Evolutionary conservation across 1,140 invertebrate species (phyloP), one percentile per base, ranked within the genome.

Genomic region (Drosophila orosa): DNA sequence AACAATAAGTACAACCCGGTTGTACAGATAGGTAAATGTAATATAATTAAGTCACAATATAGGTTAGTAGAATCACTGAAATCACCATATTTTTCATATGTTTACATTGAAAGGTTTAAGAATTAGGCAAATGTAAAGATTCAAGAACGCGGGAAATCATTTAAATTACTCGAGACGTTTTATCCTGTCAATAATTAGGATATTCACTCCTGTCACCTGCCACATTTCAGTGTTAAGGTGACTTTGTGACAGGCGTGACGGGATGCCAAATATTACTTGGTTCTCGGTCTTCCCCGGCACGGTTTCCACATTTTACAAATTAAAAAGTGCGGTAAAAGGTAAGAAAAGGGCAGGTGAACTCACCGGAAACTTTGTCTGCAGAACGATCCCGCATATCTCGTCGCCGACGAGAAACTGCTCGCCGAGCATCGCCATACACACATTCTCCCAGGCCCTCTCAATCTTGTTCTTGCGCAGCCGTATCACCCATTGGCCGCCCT

Each of bases 321-420:
- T 22, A 37, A 5, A 17, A 6, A 2, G 45, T 27, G 15, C 37
- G 27, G 12, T 17, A 37, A 37, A 24, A 27, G 13, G 54, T 40
- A 47, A 56, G n/a, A 0, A 24, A 62, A 37, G 9, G n/a, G 1
- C 0, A 13, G 12, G 0, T 9, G 5, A 25, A 92, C 91, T 91
- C 92, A 97, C 96, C 95, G 97, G 96, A 93, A 96, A 98, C 83
- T 98, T 94, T 81, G 99, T 96, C 48, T 98, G 99, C 76, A 99
- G 95, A 54, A 99, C 98, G 69, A 98, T 97, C 3, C 98, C 99
- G 94, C 98, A 99, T 76, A 99, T 98, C 94, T 99, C 99, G 78
- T 98, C 97, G 9, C 98, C 98, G 27, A 99, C 98, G 95, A 99
- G 97, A 94, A 99, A 99, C 94, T 99, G 98, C 93, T 99, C 98